A percentile compares a stretch with the other conserved stretches of the same genome.
Evolutionary conservation across 2,888 invertebrate genomes (phyloP).

Genomic region (Quadroppia sp.): DNA sequence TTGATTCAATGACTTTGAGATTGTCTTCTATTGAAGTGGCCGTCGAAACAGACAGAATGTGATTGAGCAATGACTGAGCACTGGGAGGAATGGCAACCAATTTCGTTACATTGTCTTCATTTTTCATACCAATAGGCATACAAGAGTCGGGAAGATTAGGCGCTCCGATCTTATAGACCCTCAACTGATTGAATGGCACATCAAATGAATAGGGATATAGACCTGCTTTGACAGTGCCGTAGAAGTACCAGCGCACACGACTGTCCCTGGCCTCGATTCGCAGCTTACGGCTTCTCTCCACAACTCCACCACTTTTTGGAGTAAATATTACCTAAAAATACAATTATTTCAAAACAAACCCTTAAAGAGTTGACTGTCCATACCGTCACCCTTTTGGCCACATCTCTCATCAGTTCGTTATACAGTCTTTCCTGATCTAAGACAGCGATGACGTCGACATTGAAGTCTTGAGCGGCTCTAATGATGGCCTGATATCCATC

Average conservation of each 20-base stretch:
- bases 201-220: slow-evolving; percentile 92
- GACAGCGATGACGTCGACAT: slow-evolving; percentile 88
- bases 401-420: slow-evolving; percentile 85
- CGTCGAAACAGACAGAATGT: slow-evolving; percentile 81
- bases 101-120: slow-evolving; percentile 80
- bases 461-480: slow-evolving; percentile 86
- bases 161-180: slow-evolving; percentile 83
- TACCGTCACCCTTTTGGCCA: slow-evolving; percentile 60
- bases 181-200: slow-evolving; percentile 81
- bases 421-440: slow-evolving; percentile 93
- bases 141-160: slow-evolving; percentile 78
- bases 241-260: slow-evolving; percentile 88
- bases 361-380: slow-evolving; percentile 54
- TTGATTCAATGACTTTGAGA: slow-evolving; percentile 67
- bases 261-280: slow-evolving; percentile 68
- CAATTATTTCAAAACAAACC: background rate
- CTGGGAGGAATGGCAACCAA: slow-evolving; percentile 74
- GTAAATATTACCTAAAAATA: slow-evolving; percentile 86
- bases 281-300: slow-evolving; percentile 10
- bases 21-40: slow-evolving; percentile 72
- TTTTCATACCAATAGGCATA: slow-evolving; percentile 92
- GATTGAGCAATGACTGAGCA: slow-evolving; percentile 67
- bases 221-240: slow-evolving; percentile 63
- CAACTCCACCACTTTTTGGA: slow-evolving; percentile 93
- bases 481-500: slow-evolving; percentile 69